Evolutionary conservation across 2,888 invertebrate species (phyloP), one percentile per base, ranked within the genome.

Genomic region (Chorisops tibialis): DNA sequence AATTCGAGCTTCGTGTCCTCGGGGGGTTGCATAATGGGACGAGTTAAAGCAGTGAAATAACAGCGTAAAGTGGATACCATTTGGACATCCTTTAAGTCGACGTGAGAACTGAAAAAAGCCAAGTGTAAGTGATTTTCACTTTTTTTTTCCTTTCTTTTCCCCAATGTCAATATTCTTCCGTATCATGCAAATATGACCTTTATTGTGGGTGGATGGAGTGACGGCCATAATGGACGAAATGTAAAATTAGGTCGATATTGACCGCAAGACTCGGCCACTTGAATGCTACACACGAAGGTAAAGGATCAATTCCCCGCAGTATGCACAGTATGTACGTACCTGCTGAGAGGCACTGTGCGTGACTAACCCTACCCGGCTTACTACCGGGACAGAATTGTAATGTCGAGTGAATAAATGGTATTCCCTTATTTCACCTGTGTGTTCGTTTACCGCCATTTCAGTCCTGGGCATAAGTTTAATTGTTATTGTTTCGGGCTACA

Each of bases 101-200:
- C 16, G 39, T 39, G 14, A 12, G n/a, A 5, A 2, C 39, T 11
- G 14, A n/a, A 39, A 39, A 39, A 18, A 43, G 9, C 43, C 43
- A 16, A 9, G 18, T 43, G 19, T 19, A 43, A 56, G 56, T 56
- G 56, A 56, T 56, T 56, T 56, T 30, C 45, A 11, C 21, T 39
- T 52, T 52, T 43, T 24, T 19, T 30, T 43, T 54, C 41, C 21
- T 38, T 56, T 45, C 45, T 18, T 22, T 45, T 38, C 5, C 6
- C 41, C 12, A 45, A 56, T 56, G 56, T 56, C 43, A 56, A 56
- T 56, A 56, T 43, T 56, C 56, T 45, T 56, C 45, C 56, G 45
- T 21, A 45, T 56, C 56, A 56, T 56, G 56, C 56, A 56, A 56
- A 56, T 56, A 56, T 56, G 56, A 56, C 56, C 56, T 56, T 43